Base-by-base conservation (phyloP, 2,888 invertebrate genomes). In the Pseudeuparius sepicola region DNA sequence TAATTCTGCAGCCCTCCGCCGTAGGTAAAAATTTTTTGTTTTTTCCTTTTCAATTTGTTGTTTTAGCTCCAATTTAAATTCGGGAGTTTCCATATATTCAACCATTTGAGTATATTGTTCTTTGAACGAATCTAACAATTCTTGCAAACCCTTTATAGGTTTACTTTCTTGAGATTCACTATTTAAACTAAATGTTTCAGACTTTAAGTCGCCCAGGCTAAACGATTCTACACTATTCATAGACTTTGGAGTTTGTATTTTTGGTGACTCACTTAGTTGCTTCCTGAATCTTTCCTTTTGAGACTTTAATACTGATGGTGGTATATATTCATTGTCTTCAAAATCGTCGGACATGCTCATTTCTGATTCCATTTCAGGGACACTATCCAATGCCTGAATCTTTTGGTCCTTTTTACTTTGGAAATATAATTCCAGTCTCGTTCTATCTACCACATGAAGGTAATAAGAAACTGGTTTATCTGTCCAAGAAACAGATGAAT, bases 401-500 rank as follows among this genome's bases (percentile, higher is more conserved):
- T n/a, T 20, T n/a, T 20, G 20, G 6, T 40, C 36, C 29, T 41
- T 41, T 34, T 43, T 43, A 1, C 20, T 20, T 7, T 31, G 31
- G 33, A 43, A 43, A 24, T 43, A 43, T 13, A 35, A 39, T 30
- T 43, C 43, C 14, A 43, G 30, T 35, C 41, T 43, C 4, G 43
- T 41, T 7, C 43, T 25, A 30, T 43, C 43, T 14, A 43, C 41
- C 28, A 34, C 34, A n/a, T 43, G 43, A 13, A 43, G 31, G 29
- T 43, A 43, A 17, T 39, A 43, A 2, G 43, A 36, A 10, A 43
- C 41, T 4, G 43, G 43, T 29, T 43, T 43, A 25, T 36, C 39
- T 17, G 43, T 43, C 43, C 43, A 43, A 10, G 43, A 43, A 5
- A 43, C 43, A n/a, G 41, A 41, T 25, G 41, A 39, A 14, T 39